A percentile compares a stretch with the other conserved stretches of the same genome.
These are phyloP conservation scores for Dasyurus viverrinus DNA, from an alignment of 2,113 vertebrate genomes.

Conservation along the genomic window DNA sequence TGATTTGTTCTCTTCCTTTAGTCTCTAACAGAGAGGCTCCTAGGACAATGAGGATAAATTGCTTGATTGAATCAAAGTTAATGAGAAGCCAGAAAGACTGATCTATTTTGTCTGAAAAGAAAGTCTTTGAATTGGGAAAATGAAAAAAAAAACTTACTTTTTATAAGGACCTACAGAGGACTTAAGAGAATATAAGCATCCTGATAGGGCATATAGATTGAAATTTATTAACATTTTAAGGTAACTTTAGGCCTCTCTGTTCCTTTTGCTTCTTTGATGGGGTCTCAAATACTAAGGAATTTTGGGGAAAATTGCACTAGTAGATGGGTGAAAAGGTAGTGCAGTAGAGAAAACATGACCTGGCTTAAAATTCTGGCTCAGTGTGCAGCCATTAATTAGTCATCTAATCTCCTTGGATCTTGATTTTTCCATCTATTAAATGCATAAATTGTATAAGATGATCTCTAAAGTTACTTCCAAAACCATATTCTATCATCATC, in stretches of 20 bases:
- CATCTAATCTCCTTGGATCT: background rate
- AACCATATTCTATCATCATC: background rate
- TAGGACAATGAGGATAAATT: background rate
- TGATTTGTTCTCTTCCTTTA: background rate
- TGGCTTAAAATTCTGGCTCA: background rate
- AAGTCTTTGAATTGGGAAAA: background rate
- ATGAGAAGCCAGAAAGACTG: background rate
- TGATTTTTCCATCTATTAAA: background rate
- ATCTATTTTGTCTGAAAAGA: background rate
- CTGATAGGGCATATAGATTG: background rate
- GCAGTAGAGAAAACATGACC: background rate
- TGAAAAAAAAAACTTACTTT: background rate
- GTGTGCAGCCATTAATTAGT: background rate
- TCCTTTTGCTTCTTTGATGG: background rate
- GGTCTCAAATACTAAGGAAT: background rate
- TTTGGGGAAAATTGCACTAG: background rate
- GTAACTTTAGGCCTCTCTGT: background rate
- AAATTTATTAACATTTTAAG: background rate
- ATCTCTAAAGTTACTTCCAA: background rate
- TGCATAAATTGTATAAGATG: background rate
- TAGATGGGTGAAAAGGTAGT: background rate
- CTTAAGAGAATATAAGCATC: background rate
- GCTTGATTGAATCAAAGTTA: conserved; percentile 11
- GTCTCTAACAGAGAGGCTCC: background rate
- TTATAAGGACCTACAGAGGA: background rate